These are phyloP conservation scores for Heteromormyrus szaboi DNA, from an alignment of 2,797 vertebrate species.

Conservation along the genomic window DNA sequence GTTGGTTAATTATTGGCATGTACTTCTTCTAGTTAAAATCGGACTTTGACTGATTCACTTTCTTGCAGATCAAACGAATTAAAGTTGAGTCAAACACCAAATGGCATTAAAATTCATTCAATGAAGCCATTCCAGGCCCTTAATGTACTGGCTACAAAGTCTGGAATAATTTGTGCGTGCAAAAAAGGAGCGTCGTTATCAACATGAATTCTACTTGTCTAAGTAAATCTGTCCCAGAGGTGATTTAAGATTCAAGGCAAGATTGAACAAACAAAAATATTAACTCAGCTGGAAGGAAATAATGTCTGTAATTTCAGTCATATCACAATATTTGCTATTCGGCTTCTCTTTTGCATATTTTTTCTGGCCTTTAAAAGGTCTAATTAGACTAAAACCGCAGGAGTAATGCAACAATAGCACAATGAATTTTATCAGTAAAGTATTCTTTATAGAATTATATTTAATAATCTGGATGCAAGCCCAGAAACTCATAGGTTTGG, in stretches of 20 bases:
- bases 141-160: neutral
- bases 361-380: slow-evolving; percentile 1
- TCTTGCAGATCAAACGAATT: neutral
- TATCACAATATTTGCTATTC: slow-evolving; percentile 8
- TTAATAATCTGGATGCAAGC: neutral
- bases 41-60: neutral
- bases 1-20: neutral
- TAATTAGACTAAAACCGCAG: neutral
- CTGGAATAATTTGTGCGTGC: neutral
- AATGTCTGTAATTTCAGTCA: slow-evolving; percentile 15
- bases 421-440: slow-evolving; percentile 10
- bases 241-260: slow-evolving; percentile 3
- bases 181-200: neutral
- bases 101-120: neutral
- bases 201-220: slow-evolving; percentile 12
- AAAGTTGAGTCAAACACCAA: neutral
- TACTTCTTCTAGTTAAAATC: neutral
- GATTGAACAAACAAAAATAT: neutral
- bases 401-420: neutral
- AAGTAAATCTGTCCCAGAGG: slow-evolving; percentile 15
- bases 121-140: neutral
- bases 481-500: neutral
- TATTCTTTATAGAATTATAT: slow-evolving; percentile 14
- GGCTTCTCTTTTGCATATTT: neutral
- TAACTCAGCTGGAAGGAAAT: slow-evolving; percentile 9